phyloP scores from a whole-genome alignment of 2,888 invertebrate species.

The Drosophila planitibia region DNA sequence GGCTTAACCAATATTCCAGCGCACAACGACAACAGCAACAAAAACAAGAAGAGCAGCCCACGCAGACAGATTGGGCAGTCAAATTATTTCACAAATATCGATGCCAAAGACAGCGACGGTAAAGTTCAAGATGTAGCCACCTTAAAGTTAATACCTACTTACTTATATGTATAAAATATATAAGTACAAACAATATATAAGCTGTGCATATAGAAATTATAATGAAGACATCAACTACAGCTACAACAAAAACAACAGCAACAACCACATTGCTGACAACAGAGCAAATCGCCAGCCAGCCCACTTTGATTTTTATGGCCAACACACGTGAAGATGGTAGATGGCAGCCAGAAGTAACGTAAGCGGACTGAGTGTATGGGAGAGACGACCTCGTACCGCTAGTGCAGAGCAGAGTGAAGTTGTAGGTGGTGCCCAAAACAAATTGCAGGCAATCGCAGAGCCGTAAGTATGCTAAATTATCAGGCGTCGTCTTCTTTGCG shows the following conservation, averaged over 20 bases:
- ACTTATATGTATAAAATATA: constrained; percentile 13
- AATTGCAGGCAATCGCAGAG: constrained; percentile 76
- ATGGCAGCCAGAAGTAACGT: constrained; percentile 21
- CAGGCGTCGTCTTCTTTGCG: constrained; percentile 65
- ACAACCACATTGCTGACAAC: constrained; percentile 57
- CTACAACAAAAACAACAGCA: constrained; percentile 41
- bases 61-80: constrained; percentile 62
- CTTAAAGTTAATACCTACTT: constrained; percentile 29
- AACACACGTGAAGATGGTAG: constrained; percentile 53
- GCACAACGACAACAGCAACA: background rate
- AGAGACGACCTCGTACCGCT: constrained; percentile 63
- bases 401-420: constrained; percentile 46
- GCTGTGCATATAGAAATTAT: constrained; percentile 73
- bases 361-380: constrained; percentile 19
- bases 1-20: constrained; percentile 74
- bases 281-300: constrained; percentile 76
- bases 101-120: constrained; percentile 17
- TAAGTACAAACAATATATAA: constrained; percentile 36
- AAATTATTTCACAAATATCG: constrained; percentile 67
- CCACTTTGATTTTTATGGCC: constrained; percentile 79
- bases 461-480: constrained; percentile 78
- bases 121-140: constrained; percentile 13
- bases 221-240: constrained; percentile 80
- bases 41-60: constrained; percentile 41
- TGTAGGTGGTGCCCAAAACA: constrained; percentile 78